Percentiles rank a stretch among this genome's conserved stretches.
phyloP scores from a whole-genome alignment of 2,113 vertebrate species.

The Cygnus buccinator region DNA sequence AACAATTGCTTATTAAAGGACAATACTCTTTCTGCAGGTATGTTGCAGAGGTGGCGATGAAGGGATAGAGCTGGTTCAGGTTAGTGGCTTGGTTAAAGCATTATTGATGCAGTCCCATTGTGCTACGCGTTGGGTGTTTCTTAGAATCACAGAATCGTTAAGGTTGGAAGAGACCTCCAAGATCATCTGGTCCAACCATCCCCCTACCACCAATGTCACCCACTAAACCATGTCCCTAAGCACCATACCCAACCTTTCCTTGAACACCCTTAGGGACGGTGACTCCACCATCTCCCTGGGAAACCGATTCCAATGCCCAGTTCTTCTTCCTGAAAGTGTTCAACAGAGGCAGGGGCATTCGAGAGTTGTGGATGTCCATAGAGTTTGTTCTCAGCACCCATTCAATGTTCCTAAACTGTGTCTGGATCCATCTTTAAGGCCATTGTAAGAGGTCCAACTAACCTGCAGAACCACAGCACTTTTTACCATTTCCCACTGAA shows the following conservation, averaged over 20 bases:
- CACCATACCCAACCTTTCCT: too few species aligned
- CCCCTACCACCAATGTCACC: too few species aligned
- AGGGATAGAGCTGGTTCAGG: not conserved
- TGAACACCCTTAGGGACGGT: too few species aligned
- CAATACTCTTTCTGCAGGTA: not conserved
- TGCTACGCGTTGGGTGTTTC: not conserved
- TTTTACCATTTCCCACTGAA: not conserved
- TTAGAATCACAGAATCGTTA: too few species aligned
- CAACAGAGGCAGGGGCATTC: not conserved
- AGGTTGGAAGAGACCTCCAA: too few species aligned
- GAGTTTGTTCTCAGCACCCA: not conserved
- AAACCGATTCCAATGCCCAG: not conserved
- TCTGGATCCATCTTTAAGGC: not conserved
- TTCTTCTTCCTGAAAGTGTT: not conserved
- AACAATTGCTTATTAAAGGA: not conserved
- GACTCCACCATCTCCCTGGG: too few species aligned
- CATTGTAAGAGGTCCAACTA: not conserved
- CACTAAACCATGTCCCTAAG: too few species aligned
- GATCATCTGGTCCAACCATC: too few species aligned
- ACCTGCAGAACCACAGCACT: not conserved
- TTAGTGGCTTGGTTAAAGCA: not conserved
- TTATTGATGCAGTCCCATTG: not conserved
- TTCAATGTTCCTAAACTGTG: not conserved
- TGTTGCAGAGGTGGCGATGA: not conserved
- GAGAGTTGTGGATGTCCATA: not conserved